Base-by-base conservation (phyloP, 2,888 invertebrate genomes). In the Fabriciana adippe region DNA sequence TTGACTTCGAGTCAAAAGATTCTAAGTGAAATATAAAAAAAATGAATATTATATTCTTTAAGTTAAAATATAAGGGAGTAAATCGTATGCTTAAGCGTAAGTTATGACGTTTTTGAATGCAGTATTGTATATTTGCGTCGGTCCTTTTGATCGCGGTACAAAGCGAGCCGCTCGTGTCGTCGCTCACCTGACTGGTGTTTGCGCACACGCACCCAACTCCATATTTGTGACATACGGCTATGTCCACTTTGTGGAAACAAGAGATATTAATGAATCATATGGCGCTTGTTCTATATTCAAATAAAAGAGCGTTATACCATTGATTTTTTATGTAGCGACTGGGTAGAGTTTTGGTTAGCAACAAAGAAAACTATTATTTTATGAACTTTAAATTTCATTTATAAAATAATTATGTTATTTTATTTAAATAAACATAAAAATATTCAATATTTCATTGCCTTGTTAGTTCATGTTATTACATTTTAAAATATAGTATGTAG, bases 151-250 rank as follows among this genome's bases (percentile, higher is more conserved):
- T 85, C 82, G 79, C 70, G 66, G 79, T 74, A 89, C 86, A 91
- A 92, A 92, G 88, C 86, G 87, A 79, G 87, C 92, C 92, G 90
- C 80, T 81, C 84, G 88, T 88, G 90, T 89, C 89, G 87, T 84
- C 88, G 86, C 88, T 87, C 91, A 91, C 91, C 92, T 91, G 91
- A 92, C 83, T 80, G 76, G 71, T 89, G 89, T 78, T 79, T 79
- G 78, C 74, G 74, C 73, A 68, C 72, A 68, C 73, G 74, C 70
- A 71, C 68, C 67, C 66, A 69, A 64, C 59, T 60, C 60, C 61
- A 69, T 71, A 72, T 69, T 65, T 67, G 69, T 69, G 72, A 69
- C 71, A 71, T 69, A 69, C 65, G 71, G 64, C 48, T 65, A 63
- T 59, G 67, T 69, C 69, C 69, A 69, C 66, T 71, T 60, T 47